Conservation (phyloP, 23 tunicate species). For the Trididemnum clinides region DNA sequence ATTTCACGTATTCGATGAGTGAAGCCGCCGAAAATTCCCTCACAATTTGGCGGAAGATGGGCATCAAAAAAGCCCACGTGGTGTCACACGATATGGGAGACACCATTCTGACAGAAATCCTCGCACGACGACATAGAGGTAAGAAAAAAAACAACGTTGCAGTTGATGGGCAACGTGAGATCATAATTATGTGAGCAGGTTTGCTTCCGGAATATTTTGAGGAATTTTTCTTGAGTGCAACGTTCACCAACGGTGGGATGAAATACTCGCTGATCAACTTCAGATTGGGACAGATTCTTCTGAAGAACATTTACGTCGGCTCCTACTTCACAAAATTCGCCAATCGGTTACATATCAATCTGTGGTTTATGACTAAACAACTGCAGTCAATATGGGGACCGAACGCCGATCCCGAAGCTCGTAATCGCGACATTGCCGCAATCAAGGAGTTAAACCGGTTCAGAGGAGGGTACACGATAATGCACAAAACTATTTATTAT, state of each 20-base stretch:
- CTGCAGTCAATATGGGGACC: constrained; percentile 61
- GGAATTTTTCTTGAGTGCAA: constrained; percentile 69
- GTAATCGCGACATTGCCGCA: constrained; percentile 42
- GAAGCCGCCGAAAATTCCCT: constrained; percentile 91
- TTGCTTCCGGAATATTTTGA: constrained; percentile 76
- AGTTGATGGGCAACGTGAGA: no score
- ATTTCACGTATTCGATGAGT: constrained; percentile 84
- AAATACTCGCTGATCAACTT: constrained; percentile 69
- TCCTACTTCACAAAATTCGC: constrained; percentile 26
- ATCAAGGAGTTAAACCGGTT: constrained; percentile 20
- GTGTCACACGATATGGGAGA: constrained; percentile 99
- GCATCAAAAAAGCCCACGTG: constrained; percentile 66
- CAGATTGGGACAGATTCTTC: constrained; percentile 68
- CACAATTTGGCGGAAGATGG: constrained; percentile 54
- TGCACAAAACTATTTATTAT: constrained; percentile 70
- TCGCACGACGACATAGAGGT: constrained; percentile 78
- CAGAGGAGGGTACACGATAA: constrained; percentile 30
- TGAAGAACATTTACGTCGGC: constrained; percentile 36
- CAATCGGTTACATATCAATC: neutral
- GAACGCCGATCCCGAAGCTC: neutral
- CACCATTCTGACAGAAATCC: constrained; percentile 82
- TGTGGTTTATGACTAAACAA: constrained; percentile 10
- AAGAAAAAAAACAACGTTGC: no score
- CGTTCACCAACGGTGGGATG: constrained; percentile 99
- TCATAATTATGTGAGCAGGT: no score